Evolutionary conservation across 1,140 invertebrate species (phyloP).

Genomic region (Limonius californicus): DNA sequence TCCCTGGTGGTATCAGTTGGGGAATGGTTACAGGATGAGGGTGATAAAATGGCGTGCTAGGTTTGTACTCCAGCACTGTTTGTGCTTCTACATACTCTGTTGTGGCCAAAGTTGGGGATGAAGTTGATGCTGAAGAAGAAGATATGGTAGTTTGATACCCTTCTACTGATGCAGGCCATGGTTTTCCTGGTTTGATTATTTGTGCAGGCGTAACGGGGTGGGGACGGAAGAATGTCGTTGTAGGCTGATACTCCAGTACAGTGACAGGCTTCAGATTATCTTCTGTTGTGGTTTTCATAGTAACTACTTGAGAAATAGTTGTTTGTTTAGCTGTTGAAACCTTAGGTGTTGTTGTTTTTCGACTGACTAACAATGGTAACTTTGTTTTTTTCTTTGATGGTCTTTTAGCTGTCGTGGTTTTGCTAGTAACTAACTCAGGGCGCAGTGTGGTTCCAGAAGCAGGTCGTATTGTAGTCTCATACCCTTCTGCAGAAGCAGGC

Average conservation of each 20-base stretch:
- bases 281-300: too few relatives aligned
- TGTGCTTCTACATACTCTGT: too few relatives aligned
- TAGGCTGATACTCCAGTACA: conserved; percentile 3
- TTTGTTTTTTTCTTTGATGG: neutral
- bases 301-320: too few relatives aligned
- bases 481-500: neutral
- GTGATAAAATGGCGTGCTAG: neutral
- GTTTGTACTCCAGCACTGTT: conserved; percentile 1
- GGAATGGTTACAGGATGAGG: conserved; percentile 3
- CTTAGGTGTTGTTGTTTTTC: neutral
- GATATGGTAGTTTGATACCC: too few relatives aligned
- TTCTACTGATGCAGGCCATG: conserved; percentile 19
- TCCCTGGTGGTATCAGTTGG: conserved; percentile 19
- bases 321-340: too few relatives aligned
- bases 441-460: neutral
- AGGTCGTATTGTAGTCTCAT: neutral
- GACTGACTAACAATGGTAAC: neutral
- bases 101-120: too few relatives aligned
- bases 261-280: neutral
- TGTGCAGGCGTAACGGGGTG: conserved; percentile 9
- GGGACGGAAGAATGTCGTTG: neutral
- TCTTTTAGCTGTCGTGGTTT: too few relatives aligned
- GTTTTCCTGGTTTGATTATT: conserved; percentile 20
- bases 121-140: too few relatives aligned
- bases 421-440: neutral